Evolutionary conservation across 2,888 invertebrate species (phyloP), one percentile per base, ranked within the genome.

Genomic region (Neoitamus cyanurus): DNA sequence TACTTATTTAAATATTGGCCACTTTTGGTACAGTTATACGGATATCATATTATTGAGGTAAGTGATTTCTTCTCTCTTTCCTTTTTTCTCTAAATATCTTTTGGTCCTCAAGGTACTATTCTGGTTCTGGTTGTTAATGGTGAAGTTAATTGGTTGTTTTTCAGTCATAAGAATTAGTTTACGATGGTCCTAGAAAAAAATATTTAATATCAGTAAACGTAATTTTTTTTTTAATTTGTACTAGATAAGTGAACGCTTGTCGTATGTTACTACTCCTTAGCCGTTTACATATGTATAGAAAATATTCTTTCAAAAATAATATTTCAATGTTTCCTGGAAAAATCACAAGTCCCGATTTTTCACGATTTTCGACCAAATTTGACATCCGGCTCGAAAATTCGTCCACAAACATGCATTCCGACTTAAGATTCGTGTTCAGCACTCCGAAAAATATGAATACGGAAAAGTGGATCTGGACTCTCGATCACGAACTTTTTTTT

Each of bases 151-250:
- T 85, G 73, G 75, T 58, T 58, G 77, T 48, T 73, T 34, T 34
- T 83, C 68, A 75, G 68, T 85, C 85, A 85, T 85, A 85, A 85
- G 85, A 85, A 85, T 84, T 82, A 31, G 85, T 85, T 83, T 20
- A 48, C 13, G 84, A 42, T 85, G 85, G 85, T 85, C 85, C 85
- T 85, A 84, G 34, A 85, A 85, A 2, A n/a, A 58, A 85, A 58
- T 58, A 20, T 15, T 2, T 20, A 20, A 15, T 48, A 20, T 58
- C 9, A 58, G 3, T 58, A 9, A 58, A 9, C 9, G 6, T 58
- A 15, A 58, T 15, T 25, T 20, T 9, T 25, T 25, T 2, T 58
- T 58, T 9, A 20, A 15, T 11, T 58, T 2, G 0, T 20, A 58
- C 3, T 20, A 9, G 9, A 42, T n/a, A 15, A 13, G 2, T 58